Base-by-base conservation (phyloP, 2,888 invertebrate species). In the Abrostola triplasia region DNA sequence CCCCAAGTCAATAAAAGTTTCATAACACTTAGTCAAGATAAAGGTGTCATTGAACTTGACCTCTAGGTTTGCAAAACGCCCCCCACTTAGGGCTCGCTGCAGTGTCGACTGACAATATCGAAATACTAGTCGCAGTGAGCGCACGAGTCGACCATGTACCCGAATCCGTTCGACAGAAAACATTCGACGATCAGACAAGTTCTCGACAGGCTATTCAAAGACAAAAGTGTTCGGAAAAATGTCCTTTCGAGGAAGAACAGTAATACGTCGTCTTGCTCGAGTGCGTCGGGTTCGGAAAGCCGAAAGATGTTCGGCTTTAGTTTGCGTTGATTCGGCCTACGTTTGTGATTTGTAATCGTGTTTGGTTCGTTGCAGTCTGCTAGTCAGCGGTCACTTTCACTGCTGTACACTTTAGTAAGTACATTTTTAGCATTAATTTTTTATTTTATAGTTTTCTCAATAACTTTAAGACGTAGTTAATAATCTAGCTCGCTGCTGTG, bases 141-240 rank as follows among this genome's bases (percentile, higher is more conserved):
- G 86, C 85, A 87, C 88, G 88, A 70, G 64, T 57, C 66, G 61
- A 84, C 72, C 76, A 96, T 96, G 96, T 96, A 95, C 88, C 96
- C 96, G 35, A 96, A 96, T 85, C 96, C 96, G 76, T 96, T 96
- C 87, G 96, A 96, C 79, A 95, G 96, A 84, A 96, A 96, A 84
- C 96, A 96, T 88, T 96, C 96, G 66, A 96, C 96, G 50, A 96
- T 96, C 80, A 95, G 96, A 66, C 96, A 96, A 87, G 95, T 96
- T 78, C 87, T 96, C 77, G 96, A 96, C 81, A 94, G 95, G 63
- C 86, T 96, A 64, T 89, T 96, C 76, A 95, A 94, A 59, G 93
- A 94, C 44, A 87, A 77, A 68, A 84, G 76, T 70, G 77, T 76
- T 53, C 77, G 75, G n/a, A 88, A 86, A 72, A 85, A 87, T 87